These are phyloP conservation scores for Lamellibrachia luymesi DNA, from an alignment of 1,140 invertebrate species.

Conservation along the genomic window DNA sequence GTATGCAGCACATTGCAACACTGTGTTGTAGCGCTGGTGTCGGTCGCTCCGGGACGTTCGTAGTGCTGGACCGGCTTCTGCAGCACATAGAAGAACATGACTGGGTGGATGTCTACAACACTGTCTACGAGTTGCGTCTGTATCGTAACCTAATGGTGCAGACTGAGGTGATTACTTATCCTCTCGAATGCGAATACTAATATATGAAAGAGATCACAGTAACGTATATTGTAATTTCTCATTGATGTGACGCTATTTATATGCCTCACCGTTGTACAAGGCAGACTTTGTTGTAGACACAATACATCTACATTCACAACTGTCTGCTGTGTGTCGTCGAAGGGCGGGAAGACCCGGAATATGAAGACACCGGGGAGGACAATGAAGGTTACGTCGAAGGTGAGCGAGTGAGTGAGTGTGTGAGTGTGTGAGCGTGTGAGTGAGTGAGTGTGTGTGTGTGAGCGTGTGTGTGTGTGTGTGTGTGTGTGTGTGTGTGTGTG, in stretches of 20 bases:
- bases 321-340: conserved; percentile 90
- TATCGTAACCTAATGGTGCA: conserved; percentile 98
- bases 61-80: conserved; percentile 88
- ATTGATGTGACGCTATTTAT: background rate
- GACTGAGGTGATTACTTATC: conserved; percentile 55
- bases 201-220: background rate
- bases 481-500: background rate
- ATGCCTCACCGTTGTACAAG: background rate
- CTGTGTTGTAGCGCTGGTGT: conserved; percentile 77
- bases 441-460: background rate
- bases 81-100: conserved; percentile 64
- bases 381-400: conserved; percentile 42
- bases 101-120: conserved; percentile 92
- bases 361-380: conserved; percentile 35
- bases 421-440: background rate
- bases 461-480: background rate
- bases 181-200: background rate
- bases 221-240: background rate
- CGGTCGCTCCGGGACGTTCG: conserved; percentile 94
- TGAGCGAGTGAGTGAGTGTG: conserved; percentile 20
- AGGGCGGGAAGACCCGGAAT: conserved; percentile 73
- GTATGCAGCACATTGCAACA: too few species aligned
- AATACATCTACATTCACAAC: conserved; percentile 95
- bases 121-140: conserved; percentile 92
- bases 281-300: conserved; percentile 67